Conservation (phyloP, 2,113 vertebrate species). For the Siphamia tubifer region DNA sequence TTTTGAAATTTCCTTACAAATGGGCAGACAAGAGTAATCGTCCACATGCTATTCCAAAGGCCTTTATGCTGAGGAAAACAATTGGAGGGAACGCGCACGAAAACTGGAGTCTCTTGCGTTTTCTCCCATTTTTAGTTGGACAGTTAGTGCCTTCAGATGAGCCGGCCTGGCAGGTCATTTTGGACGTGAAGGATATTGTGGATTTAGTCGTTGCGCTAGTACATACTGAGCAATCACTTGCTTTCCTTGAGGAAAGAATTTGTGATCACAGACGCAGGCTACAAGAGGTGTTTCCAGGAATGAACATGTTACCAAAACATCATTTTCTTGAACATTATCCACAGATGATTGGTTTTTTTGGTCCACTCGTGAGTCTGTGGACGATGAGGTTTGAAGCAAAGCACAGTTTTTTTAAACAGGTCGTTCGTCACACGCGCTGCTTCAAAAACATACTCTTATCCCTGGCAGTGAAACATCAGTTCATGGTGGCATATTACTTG, state of each 20-base stretch:
- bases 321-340: too few species aligned
- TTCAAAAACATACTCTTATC: background rate
- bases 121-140: background rate
- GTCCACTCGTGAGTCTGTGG: background rate
- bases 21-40: background rate
- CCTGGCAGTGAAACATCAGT: background rate
- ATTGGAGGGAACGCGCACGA: too few species aligned
- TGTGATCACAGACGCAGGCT: background rate
- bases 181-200: background rate
- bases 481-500: background rate
- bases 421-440: background rate
- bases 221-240: background rate
- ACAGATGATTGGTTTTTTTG: background rate
- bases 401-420: background rate
- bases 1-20: background rate
- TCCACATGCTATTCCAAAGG: background rate
- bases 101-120: background rate
- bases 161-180: background rate
- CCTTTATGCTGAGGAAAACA: background rate
- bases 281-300: background rate
- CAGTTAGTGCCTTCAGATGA: too few species aligned
- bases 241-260: background rate
- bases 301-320: background rate
- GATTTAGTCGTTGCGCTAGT: background rate
- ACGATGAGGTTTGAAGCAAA: background rate